Evolutionary conservation across 1,140 invertebrate species (phyloP), one percentile per base, ranked within the genome.

Genomic region (Samia ricini): DNA sequence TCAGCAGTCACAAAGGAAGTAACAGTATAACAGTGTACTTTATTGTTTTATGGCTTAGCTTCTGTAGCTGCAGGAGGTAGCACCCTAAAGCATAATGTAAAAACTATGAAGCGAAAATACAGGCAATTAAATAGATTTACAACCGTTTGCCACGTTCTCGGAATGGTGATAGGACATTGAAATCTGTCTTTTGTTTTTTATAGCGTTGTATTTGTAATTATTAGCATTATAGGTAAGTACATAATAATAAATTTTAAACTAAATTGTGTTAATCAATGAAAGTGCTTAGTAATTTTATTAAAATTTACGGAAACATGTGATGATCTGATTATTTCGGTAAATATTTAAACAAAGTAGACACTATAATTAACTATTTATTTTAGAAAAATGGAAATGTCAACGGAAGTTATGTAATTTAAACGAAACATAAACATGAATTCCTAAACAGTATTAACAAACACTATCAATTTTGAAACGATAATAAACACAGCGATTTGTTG

Each of bases 121-220:
- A 61, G 68, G 77, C 79, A 81, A 83, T 86, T 83, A 84, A 85
- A 73, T 77, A 85, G 80, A 88, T 88, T 88, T 88, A 88, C 77
- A 86, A 82, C 85, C 67, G 63, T 69, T 56, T 61, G 42, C 63
- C 60, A 74, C 29, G 61, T 88, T 88, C 83, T 65, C 42, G 64
- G 83, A 86, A 88, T 36, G 61, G 56, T 51, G 64, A 74, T 57
- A 63, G 61, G 64, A 60, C 63, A 61, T 70, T 58, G 42, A 57
- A 63, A 66, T 61, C 62, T 62, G 64, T 64, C 58, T 56, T 68
- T 66, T 64, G 59, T 58, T 63, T 60, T 56, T 60, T 57, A 49
- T 33, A 60, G 56, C 60, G 51, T 69, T 66, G 19, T 58, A 66
- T 64, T 69, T 49, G 60, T 62, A 20, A 66, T 62, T 48, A 66